Conservation (phyloP, 2,797 vertebrate genomes). For the Esox masquinongy region DNA sequence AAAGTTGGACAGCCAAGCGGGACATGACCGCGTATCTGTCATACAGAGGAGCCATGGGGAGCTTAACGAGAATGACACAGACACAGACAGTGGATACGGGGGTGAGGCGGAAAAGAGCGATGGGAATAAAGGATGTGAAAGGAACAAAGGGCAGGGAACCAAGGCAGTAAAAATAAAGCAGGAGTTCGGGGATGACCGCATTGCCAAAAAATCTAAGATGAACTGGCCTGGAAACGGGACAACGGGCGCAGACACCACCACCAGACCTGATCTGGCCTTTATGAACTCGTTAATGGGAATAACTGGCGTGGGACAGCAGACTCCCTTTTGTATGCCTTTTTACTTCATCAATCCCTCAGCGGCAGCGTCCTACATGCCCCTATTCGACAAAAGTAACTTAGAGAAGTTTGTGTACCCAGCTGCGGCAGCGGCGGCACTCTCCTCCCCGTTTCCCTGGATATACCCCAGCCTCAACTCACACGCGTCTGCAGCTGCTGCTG, state of each 20-base stretch:
- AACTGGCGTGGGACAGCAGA: conserved; percentile 82
- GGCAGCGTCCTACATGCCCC: conserved; percentile 88
- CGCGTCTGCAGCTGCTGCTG: conserved; percentile 52
- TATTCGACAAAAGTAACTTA: conserved; percentile 87
- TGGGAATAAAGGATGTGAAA: conserved; percentile 70
- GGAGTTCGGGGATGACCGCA: conserved; percentile 84
- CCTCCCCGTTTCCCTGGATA: conserved; percentile 83
- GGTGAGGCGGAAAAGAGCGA: conserved; percentile 86
- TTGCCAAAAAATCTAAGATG: conserved; percentile 84
- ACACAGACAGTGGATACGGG: conserved; percentile 97
- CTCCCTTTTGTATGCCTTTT: conserved; percentile 92
- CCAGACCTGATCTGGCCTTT: conserved; percentile 80
- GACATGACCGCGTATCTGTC: conserved; percentile 88
- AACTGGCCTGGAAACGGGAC: conserved; percentile 66
- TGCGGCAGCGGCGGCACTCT: conserved; percentile 67
- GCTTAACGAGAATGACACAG: conserved; percentile 90
- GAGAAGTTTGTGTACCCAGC: conserved; percentile 89
- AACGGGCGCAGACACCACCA: conserved; percentile 53
- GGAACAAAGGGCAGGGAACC: conserved; percentile 53
- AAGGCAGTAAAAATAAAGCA: conserved; percentile 84
- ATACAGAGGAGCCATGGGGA: conserved; percentile 92
- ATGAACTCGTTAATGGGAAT: conserved; percentile 90
- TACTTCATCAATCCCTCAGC: conserved; percentile 92
- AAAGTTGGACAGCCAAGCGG: conserved; percentile 79
- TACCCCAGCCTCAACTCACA: conserved; percentile 83